Percentiles rank a stretch among this genome's conserved stretches.
Evolutionary conservation across 2,797 vertebrate genomes (phyloP).

Genomic region (Liasis olivaceus): DNA sequence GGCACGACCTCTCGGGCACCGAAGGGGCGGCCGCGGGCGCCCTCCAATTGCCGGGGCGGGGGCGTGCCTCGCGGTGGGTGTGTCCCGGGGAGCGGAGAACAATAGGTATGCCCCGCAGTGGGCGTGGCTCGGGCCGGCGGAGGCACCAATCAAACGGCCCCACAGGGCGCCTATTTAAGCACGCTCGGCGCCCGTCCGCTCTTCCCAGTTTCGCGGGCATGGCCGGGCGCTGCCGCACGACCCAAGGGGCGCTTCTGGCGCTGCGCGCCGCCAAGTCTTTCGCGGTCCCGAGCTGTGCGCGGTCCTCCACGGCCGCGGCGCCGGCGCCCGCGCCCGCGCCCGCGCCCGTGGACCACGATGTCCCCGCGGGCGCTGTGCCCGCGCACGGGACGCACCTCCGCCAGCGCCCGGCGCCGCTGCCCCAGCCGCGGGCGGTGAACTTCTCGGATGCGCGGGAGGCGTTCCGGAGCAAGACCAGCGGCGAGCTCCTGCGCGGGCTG

Average conservation of each 20-base stretch:
- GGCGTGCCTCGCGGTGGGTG: neutral
- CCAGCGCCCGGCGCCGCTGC: neutral
- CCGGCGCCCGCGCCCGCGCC: conserved; percentile 7
- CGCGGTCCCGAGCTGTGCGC: neutral
- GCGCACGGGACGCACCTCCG: conserved; percentile 41
- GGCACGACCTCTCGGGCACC: neutral
- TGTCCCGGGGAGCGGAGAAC: neutral
- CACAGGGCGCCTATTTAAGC: neutral
- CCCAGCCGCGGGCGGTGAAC: conserved; percentile 71
- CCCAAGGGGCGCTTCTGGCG: accelerated
- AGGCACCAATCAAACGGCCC: neutral
- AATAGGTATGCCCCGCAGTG: too few relatives aligned
- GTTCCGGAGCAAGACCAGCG: conserved; percentile 85
- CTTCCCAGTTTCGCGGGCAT: accelerated
- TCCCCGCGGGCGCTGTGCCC: neutral
- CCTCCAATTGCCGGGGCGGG: neutral
- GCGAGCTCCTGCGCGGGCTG: conserved; percentile 84
- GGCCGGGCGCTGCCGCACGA: accelerated
- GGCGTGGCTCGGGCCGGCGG: neutral
- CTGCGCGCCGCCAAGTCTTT: neutral
- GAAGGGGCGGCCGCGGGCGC: too few relatives aligned
- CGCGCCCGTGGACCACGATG: neutral
- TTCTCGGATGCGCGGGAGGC: conserved; percentile 86
- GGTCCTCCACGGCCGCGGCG: conserved; percentile 23
- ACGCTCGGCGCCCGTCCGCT: accelerated